Conservation (phyloP, 2,113 vertebrate genomes). For the Vombatus ursinus region DNA sequence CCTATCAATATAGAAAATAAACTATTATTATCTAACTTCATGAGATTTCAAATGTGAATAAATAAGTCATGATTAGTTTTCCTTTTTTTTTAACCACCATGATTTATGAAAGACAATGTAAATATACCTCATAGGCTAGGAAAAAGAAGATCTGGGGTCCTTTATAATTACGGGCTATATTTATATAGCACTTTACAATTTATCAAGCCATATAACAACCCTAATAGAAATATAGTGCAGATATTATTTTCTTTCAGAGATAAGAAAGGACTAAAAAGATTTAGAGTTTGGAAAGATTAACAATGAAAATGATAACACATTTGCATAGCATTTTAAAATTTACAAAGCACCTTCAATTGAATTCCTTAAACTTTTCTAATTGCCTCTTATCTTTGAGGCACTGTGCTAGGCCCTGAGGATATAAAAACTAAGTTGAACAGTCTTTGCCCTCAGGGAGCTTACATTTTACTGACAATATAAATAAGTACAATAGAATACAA, state of each 20-base stretch:
- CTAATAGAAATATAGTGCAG: neutral
- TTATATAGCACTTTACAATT: neutral
- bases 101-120: constrained; percentile 10
- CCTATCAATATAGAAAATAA: neutral
- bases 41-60: neutral
- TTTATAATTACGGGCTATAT: neutral
- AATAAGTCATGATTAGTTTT: neutral
- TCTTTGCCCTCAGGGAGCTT: neutral
- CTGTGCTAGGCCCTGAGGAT: neutral
- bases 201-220: neutral
- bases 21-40: neutral
- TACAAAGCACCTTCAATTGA: neutral
- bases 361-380: neutral
- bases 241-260: neutral
- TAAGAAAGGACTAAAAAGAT: no score
- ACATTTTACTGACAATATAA: neutral
- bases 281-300: neutral
- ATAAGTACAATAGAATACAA: neutral
- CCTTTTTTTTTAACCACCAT: neutral
- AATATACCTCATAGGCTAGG: neutral
- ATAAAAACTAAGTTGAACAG: neutral
- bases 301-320: neutral
- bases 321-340: neutral
- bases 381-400: neutral
- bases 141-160: neutral